These are phyloP conservation scores for Cerastis leucographa DNA, from an alignment of 2,888 invertebrate species.

Conservation along the genomic window DNA sequence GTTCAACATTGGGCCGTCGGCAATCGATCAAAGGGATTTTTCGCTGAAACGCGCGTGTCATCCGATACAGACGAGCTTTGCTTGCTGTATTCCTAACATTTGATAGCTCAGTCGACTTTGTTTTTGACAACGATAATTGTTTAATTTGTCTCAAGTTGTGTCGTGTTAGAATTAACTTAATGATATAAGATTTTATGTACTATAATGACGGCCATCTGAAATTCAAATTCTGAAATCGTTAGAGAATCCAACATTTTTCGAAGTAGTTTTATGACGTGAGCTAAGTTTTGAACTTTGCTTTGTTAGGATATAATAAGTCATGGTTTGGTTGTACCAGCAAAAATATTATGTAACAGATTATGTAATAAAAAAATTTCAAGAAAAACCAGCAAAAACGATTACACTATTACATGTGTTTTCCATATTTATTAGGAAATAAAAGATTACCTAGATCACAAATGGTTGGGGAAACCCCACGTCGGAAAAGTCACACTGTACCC, in stretches of 20 bases:
- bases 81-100: constrained; percentile 74
- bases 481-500: constrained; percentile 74
- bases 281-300: constrained; percentile 21
- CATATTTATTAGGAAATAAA: constrained; percentile 68
- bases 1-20: constrained; percentile 86
- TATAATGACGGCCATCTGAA: constrained; percentile 33
- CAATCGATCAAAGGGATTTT: constrained; percentile 83
- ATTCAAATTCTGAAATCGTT: constrained; percentile 50
- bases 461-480: constrained; percentile 81
- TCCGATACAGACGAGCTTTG: constrained; percentile 78
- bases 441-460: constrained; percentile 69
- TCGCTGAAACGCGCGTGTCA: constrained; percentile 85
- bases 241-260: constrained; percentile 24
- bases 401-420: constrained; percentile 16
- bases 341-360: constrained; percentile 21
- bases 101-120: constrained; percentile 61
- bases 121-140: constrained; percentile 70
- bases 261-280: constrained; percentile 1
- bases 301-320: constrained; percentile 33
- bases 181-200: constrained; percentile 36
- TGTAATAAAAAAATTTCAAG: neutral
- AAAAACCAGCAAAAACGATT: constrained; percentile 2
- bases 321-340: neutral
- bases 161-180: constrained; percentile 43
- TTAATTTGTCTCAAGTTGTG: constrained; percentile 63